Evolutionary conservation across 2,888 invertebrate species (phyloP).

Genomic region (Camptogramma bilineatum): DNA sequence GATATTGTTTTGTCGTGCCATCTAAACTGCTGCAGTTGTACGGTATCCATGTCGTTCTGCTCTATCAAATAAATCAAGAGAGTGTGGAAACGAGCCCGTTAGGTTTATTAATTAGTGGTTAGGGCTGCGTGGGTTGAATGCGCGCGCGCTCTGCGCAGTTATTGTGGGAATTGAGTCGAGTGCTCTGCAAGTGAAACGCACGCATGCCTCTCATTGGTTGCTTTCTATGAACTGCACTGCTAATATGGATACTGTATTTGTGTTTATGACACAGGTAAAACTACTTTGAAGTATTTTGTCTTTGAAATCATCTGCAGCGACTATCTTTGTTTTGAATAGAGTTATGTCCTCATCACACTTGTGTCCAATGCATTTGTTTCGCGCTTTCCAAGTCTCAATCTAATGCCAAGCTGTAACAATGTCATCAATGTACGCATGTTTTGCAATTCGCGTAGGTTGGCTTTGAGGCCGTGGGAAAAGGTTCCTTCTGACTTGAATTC

Average conservation of each 20-base stretch:
- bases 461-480: conserved; percentile 76
- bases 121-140: conserved; percentile 69
- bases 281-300: not conserved
- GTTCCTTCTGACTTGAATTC: conserved; percentile 44
- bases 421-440: conserved; percentile 59
- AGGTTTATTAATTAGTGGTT: conserved; percentile 74
- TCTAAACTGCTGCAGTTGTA: conserved; percentile 29
- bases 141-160: conserved; percentile 61
- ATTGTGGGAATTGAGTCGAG: conserved; percentile 66
- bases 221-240: conserved; percentile 54
- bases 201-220: conserved; percentile 48
- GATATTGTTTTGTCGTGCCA: not conserved
- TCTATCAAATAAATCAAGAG: conserved; percentile 64
- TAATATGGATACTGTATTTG: conserved; percentile 25
- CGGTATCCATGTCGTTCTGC: conserved; percentile 55
- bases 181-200: conserved; percentile 58
- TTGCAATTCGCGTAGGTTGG: conserved; percentile 60
- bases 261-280: conserved; percentile 1
- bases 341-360: conserved; percentile 5
- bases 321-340: not conserved
- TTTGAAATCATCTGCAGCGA: not conserved
- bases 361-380: conserved; percentile 17
- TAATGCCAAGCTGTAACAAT: conserved; percentile 49
- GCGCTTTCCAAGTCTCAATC: conserved; percentile 16
- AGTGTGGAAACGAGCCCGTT: conserved; percentile 69